Percentiles rank a stretch among this genome's conserved stretches.
phyloP scores from a whole-genome alignment of 1,140 invertebrate species.

The Bombus balteatus region DNA sequence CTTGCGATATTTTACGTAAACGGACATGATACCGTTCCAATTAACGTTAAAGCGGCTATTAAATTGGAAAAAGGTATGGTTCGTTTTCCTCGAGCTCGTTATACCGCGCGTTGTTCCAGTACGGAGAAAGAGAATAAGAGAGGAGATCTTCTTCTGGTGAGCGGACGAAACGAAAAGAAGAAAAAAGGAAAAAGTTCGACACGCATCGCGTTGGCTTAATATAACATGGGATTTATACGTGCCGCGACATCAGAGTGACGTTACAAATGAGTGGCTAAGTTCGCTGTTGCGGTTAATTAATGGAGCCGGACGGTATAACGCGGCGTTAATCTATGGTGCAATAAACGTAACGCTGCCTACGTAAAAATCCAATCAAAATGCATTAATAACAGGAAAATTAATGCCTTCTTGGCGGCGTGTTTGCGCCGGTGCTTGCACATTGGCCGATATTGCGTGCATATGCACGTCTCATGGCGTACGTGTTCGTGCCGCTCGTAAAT shows the following conservation, averaged over 20 bases:
- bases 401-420: conserved; percentile 50
- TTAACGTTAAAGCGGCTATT: neutral
- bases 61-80: neutral
- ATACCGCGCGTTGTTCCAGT: no score
- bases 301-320: conserved; percentile 69
- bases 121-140: neutral
- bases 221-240: conserved; percentile 4
- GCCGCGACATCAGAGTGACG: conserved; percentile 30
- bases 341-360: conserved; percentile 65
- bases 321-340: conserved; percentile 76
- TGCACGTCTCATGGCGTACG: neutral
- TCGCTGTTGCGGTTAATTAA: conserved; percentile 72
- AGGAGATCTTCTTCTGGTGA: neutral
- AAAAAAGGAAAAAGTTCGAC: neutral
- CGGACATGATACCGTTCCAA: neutral
- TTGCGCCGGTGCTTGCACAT: conserved; percentile 38
- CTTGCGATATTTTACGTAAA: neutral
- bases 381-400: conserved; percentile 79
- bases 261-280: conserved; percentile 61
- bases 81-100: neutral
- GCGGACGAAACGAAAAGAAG: neutral
- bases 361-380: conserved; percentile 78
- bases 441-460: conserved; percentile 46
- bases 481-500: conserved; percentile 67
- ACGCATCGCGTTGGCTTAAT: conserved; percentile 32